These are phyloP conservation scores for Phylloscopus collybita DNA, from an alignment of 2,797 vertebrate genomes.

Conservation along the genomic window DNA sequence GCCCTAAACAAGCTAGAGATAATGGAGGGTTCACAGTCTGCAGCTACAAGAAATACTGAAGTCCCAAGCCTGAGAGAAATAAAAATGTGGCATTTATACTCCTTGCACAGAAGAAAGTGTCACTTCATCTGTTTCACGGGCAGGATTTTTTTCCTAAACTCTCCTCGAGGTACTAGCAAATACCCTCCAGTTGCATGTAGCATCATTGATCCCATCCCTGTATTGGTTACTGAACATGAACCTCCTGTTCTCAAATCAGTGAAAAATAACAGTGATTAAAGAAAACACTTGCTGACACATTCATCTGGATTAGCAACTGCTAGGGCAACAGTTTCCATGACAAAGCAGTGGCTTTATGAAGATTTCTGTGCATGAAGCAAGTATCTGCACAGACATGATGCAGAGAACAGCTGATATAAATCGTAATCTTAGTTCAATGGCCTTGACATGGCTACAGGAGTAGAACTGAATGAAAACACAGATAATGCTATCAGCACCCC, in stretches of 20 bases:
- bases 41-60: neutral
- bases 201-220: neutral
- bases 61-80: neutral
- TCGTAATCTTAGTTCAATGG: neutral
- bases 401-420: neutral
- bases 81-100: neutral
- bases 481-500: neutral
- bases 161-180: neutral
- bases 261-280: neutral
- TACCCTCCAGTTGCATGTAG: neutral
- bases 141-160: neutral
- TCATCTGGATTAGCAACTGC: neutral
- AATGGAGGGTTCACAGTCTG: neutral
- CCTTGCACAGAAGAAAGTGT: neutral
- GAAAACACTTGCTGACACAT: neutral
- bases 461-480: neutral
- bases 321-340: neutral
- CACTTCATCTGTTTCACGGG: neutral
- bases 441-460: neutral
- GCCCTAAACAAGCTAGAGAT: neutral
- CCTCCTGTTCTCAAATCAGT: neutral
- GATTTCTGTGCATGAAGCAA: neutral
- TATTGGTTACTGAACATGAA: neutral
- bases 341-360: neutral
- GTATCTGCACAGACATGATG: neutral